Evolutionary conservation across 2,113 vertebrate species (phyloP).

Genomic region (Stigmatopora argus): DNA sequence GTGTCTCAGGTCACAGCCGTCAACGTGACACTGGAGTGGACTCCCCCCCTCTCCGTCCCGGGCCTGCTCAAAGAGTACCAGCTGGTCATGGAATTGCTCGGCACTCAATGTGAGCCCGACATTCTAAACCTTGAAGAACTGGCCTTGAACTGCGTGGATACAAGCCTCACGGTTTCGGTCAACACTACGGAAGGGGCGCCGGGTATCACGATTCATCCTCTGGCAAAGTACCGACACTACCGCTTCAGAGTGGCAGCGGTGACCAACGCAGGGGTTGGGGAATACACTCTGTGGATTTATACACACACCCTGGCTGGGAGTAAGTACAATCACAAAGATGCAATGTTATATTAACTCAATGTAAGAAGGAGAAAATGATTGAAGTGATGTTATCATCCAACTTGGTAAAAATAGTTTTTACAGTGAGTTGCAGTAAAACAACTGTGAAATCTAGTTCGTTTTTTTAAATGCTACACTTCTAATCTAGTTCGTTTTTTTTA

Average conservation of each 20-base stretch:
- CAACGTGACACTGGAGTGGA: conserved; percentile 83
- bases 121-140: conserved; percentile 4
- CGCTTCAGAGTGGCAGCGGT: conserved; percentile 84
- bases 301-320: conserved; percentile 80
- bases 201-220: conserved; percentile 71
- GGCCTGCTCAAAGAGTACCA: conserved; percentile 85
- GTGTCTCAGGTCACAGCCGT: conserved; percentile 76
- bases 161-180: conserved; percentile 64
- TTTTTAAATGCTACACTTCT: not conserved
- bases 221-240: conserved; percentile 87
- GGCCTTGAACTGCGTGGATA: conserved; percentile 71
- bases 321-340: conserved; percentile 66
- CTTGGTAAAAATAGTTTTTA: no score
- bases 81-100: conserved; percentile 76
- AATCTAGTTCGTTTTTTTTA: no score
- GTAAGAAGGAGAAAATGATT: no score
- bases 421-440: no score
- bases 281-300: conserved; percentile 79
- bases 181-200: conserved; percentile 61
- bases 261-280: conserved; percentile 83
- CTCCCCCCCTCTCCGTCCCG: conserved; percentile 72
- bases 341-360: not conserved
- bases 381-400: no score
- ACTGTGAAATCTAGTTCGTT: not conserved
- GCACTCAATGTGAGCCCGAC: conserved; percentile 64